These are phyloP conservation scores for Stegodyphus mimosarum DNA, from an alignment of 1,140 invertebrate genomes.

Conservation along the genomic window DNA sequence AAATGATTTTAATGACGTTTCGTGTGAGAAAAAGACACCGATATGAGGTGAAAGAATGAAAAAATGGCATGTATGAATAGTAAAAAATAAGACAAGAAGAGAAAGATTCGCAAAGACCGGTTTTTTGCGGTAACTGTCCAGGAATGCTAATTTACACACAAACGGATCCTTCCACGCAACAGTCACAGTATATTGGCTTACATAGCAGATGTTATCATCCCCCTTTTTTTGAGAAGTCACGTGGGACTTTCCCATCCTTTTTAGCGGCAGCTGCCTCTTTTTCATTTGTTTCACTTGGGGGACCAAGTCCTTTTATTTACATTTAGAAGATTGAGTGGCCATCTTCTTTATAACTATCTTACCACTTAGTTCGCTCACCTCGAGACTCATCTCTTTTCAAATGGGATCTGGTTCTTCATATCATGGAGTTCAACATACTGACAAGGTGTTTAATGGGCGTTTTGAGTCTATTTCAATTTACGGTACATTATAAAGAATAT, in stretches of 20 bases:
- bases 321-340: constrained; percentile 48
- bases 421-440: too few relatives aligned
- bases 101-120: constrained; percentile 29
- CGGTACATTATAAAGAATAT: too few relatives aligned
- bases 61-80: constrained; percentile 23
- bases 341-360: constrained; percentile 19
- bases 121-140: constrained; percentile 59
- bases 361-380: background rate
- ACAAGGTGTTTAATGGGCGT: too few relatives aligned
- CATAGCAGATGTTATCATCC: constrained; percentile 61
- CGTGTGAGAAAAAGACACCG: constrained; percentile 55
- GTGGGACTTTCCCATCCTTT: constrained; percentile 52
- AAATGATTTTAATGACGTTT: constrained; percentile 58
- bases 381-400: background rate
- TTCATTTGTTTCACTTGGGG: background rate
- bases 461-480: too few relatives aligned
- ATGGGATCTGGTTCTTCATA: too few relatives aligned
- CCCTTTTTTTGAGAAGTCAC: constrained; percentile 49
- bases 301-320: constrained; percentile 57
- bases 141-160: constrained; percentile 62
- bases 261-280: constrained; percentile 48
- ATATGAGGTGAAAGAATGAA: constrained; percentile 53
- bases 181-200: constrained; percentile 59
- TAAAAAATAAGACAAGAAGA: constrained; percentile 46
- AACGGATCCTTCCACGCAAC: constrained; percentile 52